phyloP scores from a whole-genome alignment of 2,113 vertebrate species.

The Platycercus adscitus region DNA sequence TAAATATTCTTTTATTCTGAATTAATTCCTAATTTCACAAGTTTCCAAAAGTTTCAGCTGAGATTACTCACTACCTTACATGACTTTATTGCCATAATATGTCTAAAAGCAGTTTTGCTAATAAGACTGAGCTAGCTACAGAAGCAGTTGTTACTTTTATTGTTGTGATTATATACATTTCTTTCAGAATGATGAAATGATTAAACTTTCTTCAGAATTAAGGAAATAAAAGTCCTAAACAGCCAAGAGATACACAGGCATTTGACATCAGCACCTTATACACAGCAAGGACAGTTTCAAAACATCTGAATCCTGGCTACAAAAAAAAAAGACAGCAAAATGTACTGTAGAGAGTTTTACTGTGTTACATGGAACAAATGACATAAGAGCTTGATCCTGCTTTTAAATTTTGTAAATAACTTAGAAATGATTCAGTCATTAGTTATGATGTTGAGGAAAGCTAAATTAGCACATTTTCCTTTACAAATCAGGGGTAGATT shows the following conservation, averaged over 20 bases:
- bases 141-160: background rate
- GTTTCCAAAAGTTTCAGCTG: background rate
- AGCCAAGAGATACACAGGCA: background rate
- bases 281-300: background rate
- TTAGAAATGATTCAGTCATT: background rate
- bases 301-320: background rate
- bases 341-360: background rate
- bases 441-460: background rate
- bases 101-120: background rate
- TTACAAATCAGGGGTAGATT: background rate
- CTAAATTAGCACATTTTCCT: background rate
- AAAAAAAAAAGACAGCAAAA: background rate
- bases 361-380: background rate
- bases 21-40: background rate
- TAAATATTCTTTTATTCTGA: background rate
- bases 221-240: background rate
- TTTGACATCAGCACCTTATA: background rate
- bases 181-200: background rate
- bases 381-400: background rate
- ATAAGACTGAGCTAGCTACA: background rate
- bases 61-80: background rate
- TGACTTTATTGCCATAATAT: background rate
- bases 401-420: background rate
- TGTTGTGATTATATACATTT: background rate
- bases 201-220: background rate